These are phyloP conservation scores for Gymnocypris eckloni DNA, from an alignment of 2,797 vertebrate species.

Conservation along the genomic window DNA sequence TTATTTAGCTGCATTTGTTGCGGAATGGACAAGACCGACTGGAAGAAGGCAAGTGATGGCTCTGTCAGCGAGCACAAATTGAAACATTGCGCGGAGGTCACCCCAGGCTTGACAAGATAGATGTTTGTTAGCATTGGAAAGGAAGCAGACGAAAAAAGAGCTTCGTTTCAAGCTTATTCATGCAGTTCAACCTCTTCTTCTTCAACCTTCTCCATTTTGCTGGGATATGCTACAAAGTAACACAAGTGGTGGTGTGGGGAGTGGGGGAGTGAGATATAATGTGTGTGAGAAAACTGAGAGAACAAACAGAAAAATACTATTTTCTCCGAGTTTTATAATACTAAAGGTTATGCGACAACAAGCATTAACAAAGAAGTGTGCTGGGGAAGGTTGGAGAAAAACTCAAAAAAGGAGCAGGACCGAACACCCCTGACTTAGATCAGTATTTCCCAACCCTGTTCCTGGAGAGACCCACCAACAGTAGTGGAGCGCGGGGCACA, in stretches of 20 bases:
- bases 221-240: background rate
- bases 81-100: slow-evolving; percentile 41
- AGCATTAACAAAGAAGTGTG: background rate
- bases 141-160: slow-evolving; percentile 10
- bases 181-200: background rate
- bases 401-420: background rate
- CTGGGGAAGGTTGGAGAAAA: background rate
- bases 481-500: background rate
- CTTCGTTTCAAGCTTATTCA: slow-evolving; percentile 11
- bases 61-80: slow-evolving; percentile 43
- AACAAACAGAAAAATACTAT: background rate
- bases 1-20: slow-evolving; percentile 54
- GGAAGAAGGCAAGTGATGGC: slow-evolving; percentile 44
- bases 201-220: background rate
- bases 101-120: slow-evolving; percentile 39
- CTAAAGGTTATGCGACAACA: background rate
- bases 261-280: background rate
- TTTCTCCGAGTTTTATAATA: background rate
- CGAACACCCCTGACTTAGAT: background rate
- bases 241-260: background rate
- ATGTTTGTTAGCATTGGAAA: slow-evolving; percentile 49
- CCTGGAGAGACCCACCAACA: background rate
- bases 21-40: slow-evolving; percentile 42
- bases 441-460: background rate
- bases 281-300: background rate